phyloP scores from a whole-genome alignment of 2,797 vertebrate genomes.

The Atherinosoma microstoma region DNA sequence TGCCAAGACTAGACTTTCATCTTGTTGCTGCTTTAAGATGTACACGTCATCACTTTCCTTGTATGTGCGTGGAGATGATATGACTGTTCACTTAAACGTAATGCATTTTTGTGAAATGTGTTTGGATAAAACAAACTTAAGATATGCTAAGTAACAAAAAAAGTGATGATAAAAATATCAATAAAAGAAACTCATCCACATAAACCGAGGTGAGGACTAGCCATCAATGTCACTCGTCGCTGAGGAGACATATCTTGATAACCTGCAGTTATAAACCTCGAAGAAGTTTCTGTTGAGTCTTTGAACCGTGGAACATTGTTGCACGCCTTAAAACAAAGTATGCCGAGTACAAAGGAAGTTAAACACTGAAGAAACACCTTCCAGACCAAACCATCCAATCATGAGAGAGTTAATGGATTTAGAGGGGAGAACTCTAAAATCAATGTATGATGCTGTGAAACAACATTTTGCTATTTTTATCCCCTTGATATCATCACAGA shows the following conservation, averaged over 20 bases:
- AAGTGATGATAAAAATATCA: constrained; percentile 56
- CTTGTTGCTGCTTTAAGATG: constrained; percentile 27
- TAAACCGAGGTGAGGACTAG: constrained; percentile 56
- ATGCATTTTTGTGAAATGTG: constrained; percentile 53
- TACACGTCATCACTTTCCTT: constrained; percentile 62
- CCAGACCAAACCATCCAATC: constrained; percentile 56
- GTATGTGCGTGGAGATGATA: constrained; percentile 58
- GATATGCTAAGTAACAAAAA: constrained; percentile 31
- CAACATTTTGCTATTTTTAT: constrained; percentile 77
- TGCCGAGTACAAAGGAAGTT: constrained; percentile 6
- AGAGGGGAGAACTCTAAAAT: constrained; percentile 43
- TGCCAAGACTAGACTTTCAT: constrained; percentile 35
- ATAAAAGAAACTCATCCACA: constrained; percentile 45
- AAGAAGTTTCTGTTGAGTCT: constrained; percentile 31
- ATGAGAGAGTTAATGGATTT: constrained; percentile 56
- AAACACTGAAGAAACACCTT: constrained; percentile 33
- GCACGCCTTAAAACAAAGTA: constrained; percentile 20
- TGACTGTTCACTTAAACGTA: constrained; percentile 44
- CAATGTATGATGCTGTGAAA: constrained; percentile 63
- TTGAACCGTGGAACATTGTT: constrained; percentile 15
- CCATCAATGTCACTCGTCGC: constrained; percentile 85
- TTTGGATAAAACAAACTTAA: constrained; percentile 42
- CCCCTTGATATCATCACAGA: constrained; percentile 61
- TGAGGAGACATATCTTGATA: constrained; percentile 53
- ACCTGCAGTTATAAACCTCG: constrained; percentile 16